Percentiles rank a stretch among this genome's conserved stretches.
These are phyloP conservation scores for Drosophila greeni DNA, from an alignment of 2,888 invertebrate genomes.

Conservation along the genomic window DNA sequence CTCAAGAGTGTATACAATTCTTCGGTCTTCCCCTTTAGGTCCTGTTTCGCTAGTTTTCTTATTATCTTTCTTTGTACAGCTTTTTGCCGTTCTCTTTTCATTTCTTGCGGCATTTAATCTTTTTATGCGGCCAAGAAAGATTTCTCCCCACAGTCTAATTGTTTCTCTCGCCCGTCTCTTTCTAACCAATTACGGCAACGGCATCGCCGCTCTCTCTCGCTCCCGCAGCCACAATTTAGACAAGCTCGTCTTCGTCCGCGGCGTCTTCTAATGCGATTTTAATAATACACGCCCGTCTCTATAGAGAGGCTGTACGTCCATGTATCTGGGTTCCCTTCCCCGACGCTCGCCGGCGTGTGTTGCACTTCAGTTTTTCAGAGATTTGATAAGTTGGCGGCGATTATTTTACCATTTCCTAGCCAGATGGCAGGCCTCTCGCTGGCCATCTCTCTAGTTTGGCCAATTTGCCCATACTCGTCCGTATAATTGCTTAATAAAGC, in stretches of 20 bases:
- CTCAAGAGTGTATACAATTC: neutral
- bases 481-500: slow-evolving; percentile 69
- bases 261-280: slow-evolving; percentile 79
- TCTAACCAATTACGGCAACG: slow-evolving; percentile 8
- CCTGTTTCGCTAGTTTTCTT: slow-evolving; percentile 13
- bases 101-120: slow-evolving; percentile 43
- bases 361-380: slow-evolving; percentile 65
- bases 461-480: slow-evolving; percentile 56
- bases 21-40: neutral
- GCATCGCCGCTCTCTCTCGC: slow-evolving; percentile 14
- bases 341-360: slow-evolving; percentile 3
- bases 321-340: slow-evolving; percentile 20
- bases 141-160: slow-evolving; percentile 64
- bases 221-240: slow-evolving; percentile 55
- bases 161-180: slow-evolving; percentile 38
- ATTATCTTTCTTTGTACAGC: slow-evolving; percentile 8
- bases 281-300: slow-evolving; percentile 78
- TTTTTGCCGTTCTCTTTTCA: slow-evolving; percentile 19
- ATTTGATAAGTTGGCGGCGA: slow-evolving; percentile 71
- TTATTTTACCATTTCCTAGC: slow-evolving; percentile 70
- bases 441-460: slow-evolving; percentile 43
- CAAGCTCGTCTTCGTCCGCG: slow-evolving; percentile 55
- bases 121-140: slow-evolving; percentile 42
- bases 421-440: slow-evolving; percentile 18
- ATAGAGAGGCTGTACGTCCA: slow-evolving; percentile 28